Base-by-base conservation (phyloP, 1,140 invertebrate species). In the Aphaenogaster rudis region DNA sequence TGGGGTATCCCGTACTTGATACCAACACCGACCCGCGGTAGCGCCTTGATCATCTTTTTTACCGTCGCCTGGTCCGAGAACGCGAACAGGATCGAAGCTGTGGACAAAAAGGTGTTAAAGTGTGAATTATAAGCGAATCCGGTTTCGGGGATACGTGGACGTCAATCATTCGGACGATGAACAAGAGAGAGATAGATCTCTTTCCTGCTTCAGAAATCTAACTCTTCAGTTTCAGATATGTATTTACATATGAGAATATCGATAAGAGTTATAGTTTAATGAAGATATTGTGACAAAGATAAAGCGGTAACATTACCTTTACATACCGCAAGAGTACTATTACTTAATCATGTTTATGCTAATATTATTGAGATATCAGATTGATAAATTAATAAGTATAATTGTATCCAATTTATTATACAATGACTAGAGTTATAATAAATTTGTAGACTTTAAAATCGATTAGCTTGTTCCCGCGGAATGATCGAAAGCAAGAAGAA, bases 1-100 rank as follows among this genome's bases (percentile, higher is more conserved):
- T 99, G 99, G 42, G 98, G 98, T 92, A 99, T 98, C 88, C 99
- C 99, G 94, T 99, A 99, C 96, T 99, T 99, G 95, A 99, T 99
- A 90, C 99, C 99, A 52, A 99, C 99, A n/a, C 99, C 99, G 88
- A 99, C 99, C 77, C 99, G 96, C 1, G 99, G 99, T 89, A 99
- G 96, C 0, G 99, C 98, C 96, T 99, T 99, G 94, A 99, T 99
- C 80, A 99, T 99, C 96, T 99, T 99, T 96, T 99, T 99, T 91
- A 99, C 99, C 52, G 98, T 99, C 59, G 97, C 96, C 95, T 99
- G 98, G 94, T 99, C 99, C 82, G 98, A 97, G 94, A 99, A 99
- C 71, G 99, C 98, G 96, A 99, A 99, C 97, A 99, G 98, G 91
- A 99, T 99, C 33, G 99, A 99, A 50, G 99, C 99, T 99, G 96